Evolutionary conservation across 2,888 invertebrate species (phyloP).

Genomic region (Catocala nupta): DNA sequence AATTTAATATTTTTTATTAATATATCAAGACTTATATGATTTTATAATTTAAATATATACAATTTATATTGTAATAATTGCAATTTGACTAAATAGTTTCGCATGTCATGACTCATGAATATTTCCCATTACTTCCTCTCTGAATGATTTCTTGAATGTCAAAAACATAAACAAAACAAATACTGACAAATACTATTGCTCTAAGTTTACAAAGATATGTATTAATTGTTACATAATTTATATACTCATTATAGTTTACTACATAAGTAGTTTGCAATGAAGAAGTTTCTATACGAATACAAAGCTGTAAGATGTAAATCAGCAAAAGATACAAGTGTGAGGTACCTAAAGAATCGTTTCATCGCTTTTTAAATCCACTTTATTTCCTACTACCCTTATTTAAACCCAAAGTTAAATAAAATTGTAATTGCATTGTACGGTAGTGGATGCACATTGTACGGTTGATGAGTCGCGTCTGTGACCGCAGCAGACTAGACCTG

Average conservation of each 20-base stretch:
- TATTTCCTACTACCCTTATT: conserved; percentile 55
- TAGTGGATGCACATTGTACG: conserved; percentile 50
- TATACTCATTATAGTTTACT: background rate
- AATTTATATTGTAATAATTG: too few species aligned
- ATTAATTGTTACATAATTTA: background rate
- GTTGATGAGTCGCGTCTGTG: conserved; percentile 55
- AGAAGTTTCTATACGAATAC: conserved; percentile 80
- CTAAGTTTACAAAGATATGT: conserved; percentile 17
- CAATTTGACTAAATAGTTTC: too few species aligned
- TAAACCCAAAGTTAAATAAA: conserved; percentile 11
- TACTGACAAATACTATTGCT: conserved; percentile 6
- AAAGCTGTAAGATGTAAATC: conserved; percentile 71
- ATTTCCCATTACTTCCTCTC: too few species aligned
- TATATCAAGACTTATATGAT: too few species aligned
- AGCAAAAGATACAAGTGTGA: conserved; percentile 61
- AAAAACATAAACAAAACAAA: conserved; percentile 2
- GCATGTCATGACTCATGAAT: too few species aligned
- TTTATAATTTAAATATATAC: too few species aligned
- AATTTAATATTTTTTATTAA: too few species aligned
- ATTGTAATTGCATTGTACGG: conserved; percentile 40
- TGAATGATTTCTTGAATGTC: background rate
- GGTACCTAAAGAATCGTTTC: conserved; percentile 59
- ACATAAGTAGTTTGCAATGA: conserved; percentile 58
- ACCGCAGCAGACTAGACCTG: conserved; percentile 61
- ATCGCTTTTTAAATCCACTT: conserved; percentile 21